phyloP scores from a whole-genome alignment of 1,140 invertebrate genomes.

The Drosophila kanapiae region DNA sequence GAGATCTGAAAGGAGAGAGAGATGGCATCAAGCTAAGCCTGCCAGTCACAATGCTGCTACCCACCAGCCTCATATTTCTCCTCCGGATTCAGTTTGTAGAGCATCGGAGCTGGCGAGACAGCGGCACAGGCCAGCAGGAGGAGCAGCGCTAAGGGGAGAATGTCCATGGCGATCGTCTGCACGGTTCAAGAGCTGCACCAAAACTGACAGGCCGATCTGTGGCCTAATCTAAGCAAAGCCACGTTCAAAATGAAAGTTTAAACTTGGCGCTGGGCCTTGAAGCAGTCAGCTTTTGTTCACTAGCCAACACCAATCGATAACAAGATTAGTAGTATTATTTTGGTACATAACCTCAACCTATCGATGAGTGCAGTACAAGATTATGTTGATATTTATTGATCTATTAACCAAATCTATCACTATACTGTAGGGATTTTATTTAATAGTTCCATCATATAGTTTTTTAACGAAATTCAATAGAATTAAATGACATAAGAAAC shows the following conservation, averaged over 20 bases:
- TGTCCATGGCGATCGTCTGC: conserved; percentile 35
- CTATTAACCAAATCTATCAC: no score
- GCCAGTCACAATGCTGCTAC: not conserved
- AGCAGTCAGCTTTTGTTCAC: conserved; percentile 5
- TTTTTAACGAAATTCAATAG: no score
- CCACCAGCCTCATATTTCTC: conserved; percentile 81
- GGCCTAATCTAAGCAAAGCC: not conserved
- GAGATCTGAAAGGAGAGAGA: conserved; percentile 86
- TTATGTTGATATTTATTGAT: not conserved
- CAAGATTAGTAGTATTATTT: not conserved
- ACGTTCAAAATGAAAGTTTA: conserved; percentile 24
- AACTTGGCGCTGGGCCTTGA: not conserved
- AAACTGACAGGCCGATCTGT: conserved; percentile 21
- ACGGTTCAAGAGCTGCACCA: conserved; percentile 6
- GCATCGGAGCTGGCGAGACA: conserved; percentile 61
- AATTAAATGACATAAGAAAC: no score
- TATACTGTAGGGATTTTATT: no score
- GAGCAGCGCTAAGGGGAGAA: conserved; percentile 7
- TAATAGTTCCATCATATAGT: no score
- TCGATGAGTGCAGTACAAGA: not conserved
- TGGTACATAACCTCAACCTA: not conserved
- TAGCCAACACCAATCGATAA: not conserved
- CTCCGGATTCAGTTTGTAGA: conserved; percentile 81
- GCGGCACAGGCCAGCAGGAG: conserved; percentile 33
- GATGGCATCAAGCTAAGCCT: not conserved